A percentile compares a stretch with the other conserved stretches of the same genome.
Conservation (phyloP, 2,113 vertebrate species). For the Pleuronectes platessa region DNA sequence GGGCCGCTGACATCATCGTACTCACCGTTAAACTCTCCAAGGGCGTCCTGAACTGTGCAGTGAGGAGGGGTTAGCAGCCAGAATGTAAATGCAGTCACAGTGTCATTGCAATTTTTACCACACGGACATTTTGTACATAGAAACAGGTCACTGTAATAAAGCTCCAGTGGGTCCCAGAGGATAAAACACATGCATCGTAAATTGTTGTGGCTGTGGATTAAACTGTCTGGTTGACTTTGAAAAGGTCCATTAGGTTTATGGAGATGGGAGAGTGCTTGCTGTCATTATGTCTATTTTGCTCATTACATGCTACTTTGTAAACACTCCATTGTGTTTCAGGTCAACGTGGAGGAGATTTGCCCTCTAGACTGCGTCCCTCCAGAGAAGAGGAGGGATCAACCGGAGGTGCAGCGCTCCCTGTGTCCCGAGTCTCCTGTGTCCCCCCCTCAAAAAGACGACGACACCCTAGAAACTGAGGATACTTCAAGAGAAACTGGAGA, state of each 20-base stretch:
- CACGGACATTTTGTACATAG: conserved; percentile 1
- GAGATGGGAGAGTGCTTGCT: conserved; percentile 13
- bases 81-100: conserved; percentile 12
- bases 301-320: conserved; percentile 37
- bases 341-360: conserved; percentile 49
- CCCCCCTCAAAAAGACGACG: conserved; percentile 20
- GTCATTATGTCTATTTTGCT: conserved; percentile 32
- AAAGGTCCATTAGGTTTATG: conserved; percentile 44
- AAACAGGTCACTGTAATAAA: conserved; percentile 8
- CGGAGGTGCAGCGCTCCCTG: conserved; percentile 20
- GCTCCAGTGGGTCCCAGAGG: neutral
- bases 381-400: conserved; percentile 19
- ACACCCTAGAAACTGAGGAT: conserved; percentile 39
- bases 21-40: neutral
- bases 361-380: conserved; percentile 31
- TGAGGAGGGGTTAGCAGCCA: neutral
- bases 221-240: conserved; percentile 36
- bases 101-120: conserved; percentile 3
- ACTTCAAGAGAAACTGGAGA: conserved; percentile 49
- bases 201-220: conserved; percentile 27
- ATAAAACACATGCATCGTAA: conserved; percentile 21
- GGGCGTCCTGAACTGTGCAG: neutral
- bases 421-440: conserved; percentile 22
- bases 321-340: conserved; percentile 63
- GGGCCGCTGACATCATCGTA: neutral